Evolutionary conservation across 2,113 vertebrate genomes (phyloP), one percentile per base, ranked within the genome.

Genomic region (Lasiurus cinereus): DNA sequence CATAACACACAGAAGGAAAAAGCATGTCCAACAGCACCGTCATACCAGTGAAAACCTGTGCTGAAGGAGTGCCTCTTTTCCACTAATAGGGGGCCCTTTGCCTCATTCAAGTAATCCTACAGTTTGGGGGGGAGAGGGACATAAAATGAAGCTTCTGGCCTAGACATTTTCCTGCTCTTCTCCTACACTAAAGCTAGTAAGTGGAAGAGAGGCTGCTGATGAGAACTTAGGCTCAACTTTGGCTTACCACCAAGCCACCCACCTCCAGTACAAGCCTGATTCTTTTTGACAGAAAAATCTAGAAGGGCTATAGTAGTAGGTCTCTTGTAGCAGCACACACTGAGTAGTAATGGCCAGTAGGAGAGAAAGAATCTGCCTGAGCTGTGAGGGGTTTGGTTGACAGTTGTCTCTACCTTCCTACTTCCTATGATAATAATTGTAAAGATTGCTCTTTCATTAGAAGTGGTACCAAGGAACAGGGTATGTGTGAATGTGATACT

Each of bases 401-500:
- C 31, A 79, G 54, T 43, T 73, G 6, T 69, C 52, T 88, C 64
- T 48, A 18, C 74, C 8, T 52, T 15, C 48, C 27, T 62, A 16
- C 39, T 64, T 76, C 89, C 14, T 39, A 43, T 79, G n/a, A 39
- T 56, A 27, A 70, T 84, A 67, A 14, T 62, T 72, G 8, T 84
- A 56, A 77, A 93, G 78, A 88, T 24, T 90, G n/a, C n/a, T 76
- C 36, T 69, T 80, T 43, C 73, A 80, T 94, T 36, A 79, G 33
- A 50, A 88, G 2, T 76, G 27, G 31, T 94, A 31, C 72, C 52
- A 80, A 67, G 66, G 50, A 89, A 93, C 24, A 78, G 31, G 8
- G 56, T 83, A 27, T 50, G 15, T 84, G 64, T 92, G 52, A 90
- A 77, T 93, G 31, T 94, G 73, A 70, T 90, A n/a, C 10, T 83